Percentiles rank a stretch among this genome's conserved stretches.
These are phyloP conservation scores for Phalacrocorax pelagicus DNA, from an alignment of 2,113 vertebrate species.

Conservation along the genomic window DNA sequence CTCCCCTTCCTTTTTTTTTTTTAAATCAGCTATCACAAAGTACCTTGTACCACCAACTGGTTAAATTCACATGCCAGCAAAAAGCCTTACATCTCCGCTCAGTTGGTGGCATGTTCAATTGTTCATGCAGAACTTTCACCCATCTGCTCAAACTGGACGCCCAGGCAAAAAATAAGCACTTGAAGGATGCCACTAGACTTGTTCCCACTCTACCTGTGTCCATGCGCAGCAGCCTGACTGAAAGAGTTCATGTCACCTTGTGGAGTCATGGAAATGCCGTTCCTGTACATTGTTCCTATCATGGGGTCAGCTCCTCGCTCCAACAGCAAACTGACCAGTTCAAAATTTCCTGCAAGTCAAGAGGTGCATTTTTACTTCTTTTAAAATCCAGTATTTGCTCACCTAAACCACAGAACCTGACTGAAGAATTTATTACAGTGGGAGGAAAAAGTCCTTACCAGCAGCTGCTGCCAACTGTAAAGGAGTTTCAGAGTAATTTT, in stretches of 20 bases:
- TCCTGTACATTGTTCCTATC: constrained; percentile 96
- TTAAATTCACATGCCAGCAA: constrained; percentile 29
- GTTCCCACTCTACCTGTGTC: constrained; percentile 90
- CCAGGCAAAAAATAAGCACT: not conserved
- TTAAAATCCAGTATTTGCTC: not conserved
- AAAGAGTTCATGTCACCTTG: constrained; percentile 99
- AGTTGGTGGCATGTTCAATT: not conserved
- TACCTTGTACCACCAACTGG: constrained; percentile 8
- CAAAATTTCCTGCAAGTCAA: constrained; percentile 91
- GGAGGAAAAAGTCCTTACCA: constrained; percentile 76
- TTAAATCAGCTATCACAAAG: not conserved
- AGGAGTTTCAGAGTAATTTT: constrained; percentile 98
- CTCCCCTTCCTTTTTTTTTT: not conserved
- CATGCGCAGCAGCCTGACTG: constrained; percentile 97
- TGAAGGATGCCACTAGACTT: constrained; percentile 30
- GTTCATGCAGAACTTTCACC: constrained; percentile 37
- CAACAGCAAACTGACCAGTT: constrained; percentile 95
- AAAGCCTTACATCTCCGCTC: constrained; percentile 2
- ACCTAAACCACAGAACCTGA: not conserved
- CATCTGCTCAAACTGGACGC: not conserved
- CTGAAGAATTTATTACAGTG: not conserved
- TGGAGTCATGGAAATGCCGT: constrained; percentile 93
- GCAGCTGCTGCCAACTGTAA: constrained; percentile 94
- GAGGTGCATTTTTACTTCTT: constrained; percentile 46
- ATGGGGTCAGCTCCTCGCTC: constrained; percentile 93